phyloP scores from a whole-genome alignment of 1,140 invertebrate genomes.

The Drosophila punjabiensis region DNA sequence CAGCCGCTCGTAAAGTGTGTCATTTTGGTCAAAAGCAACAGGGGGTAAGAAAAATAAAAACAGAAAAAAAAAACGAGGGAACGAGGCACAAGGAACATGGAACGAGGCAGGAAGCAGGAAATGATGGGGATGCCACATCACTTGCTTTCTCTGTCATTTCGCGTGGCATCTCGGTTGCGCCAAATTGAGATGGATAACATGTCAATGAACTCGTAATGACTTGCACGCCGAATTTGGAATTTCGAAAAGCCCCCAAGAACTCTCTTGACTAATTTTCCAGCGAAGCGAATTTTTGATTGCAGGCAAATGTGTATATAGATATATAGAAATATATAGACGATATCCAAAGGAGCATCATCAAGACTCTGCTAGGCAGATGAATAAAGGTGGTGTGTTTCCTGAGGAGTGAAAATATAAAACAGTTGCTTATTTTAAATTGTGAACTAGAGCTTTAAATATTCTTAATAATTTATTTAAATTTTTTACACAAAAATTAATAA shows the following conservation, averaged over 20 bases:
- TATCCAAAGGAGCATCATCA: not conserved
- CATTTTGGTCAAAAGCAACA: constrained; percentile 38
- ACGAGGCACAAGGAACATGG: not conserved
- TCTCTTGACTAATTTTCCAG: constrained; percentile 60
- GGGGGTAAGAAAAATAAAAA: constrained; percentile 2
- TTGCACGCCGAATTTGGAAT: constrained; percentile 26
- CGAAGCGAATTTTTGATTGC: constrained; percentile 65
- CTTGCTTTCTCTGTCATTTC: not conserved
- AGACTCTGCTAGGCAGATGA: constrained; percentile 18
- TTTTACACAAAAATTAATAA: no score
- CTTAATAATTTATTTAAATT: no score
- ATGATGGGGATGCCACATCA: constrained; percentile 20
- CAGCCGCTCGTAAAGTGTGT: constrained; percentile 54
- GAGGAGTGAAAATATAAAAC: no score
- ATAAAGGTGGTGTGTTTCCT: constrained; percentile 25
- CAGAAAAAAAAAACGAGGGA: not conserved
- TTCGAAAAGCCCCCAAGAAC: constrained; percentile 35
- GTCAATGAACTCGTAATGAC: constrained; percentile 75
- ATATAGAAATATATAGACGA: not conserved
- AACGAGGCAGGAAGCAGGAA: not conserved
- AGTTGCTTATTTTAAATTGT: no score
- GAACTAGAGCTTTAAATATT: not conserved
- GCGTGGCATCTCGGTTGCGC: not conserved
- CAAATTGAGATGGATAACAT: constrained; percentile 76
- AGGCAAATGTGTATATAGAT: constrained; percentile 8